Evolutionary conservation across 1,140 invertebrate genomes (phyloP), one percentile per base, ranked within the genome.

Genomic region (Zeugodacus cucurbitae): DNA sequence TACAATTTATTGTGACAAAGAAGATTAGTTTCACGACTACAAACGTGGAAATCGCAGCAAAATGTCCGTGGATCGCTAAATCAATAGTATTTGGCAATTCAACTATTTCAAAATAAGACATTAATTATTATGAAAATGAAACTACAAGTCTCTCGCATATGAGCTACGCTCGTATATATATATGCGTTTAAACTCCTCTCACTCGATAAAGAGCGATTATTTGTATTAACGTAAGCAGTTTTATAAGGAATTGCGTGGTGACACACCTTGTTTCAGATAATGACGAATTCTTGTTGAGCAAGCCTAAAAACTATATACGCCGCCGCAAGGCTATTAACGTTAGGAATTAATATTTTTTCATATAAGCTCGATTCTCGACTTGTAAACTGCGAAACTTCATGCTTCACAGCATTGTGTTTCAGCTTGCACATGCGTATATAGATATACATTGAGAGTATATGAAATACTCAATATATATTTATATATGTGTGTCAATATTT

Each of bases 181-280:
- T 54, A 48, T 54, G 74, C 44, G 34, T 29, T 32, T 17, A 26
- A 29, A 34, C 22, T 2, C 22, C 7, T 8, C 3, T 54, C 1
- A 22, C 41, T 41, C 32, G 22, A 20, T 41, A 44, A 74, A 34
- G 14, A 54, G 48, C 20, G 48, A 67, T 34, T 67, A 5, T 67
- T 32, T 32, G 26, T 67, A 14, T 41, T 26, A 37, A 29, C n/a
- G 74, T 82, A 34, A 82, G 41, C 37, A 34, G 5, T 4, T 82
- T 82, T 82, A 82, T 48, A 48, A 3, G 44, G 74, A 54, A 82
- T 82, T 82, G 74, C 74, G n/a, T 82, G 41, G 37, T 82, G 74
- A 82, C 74, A 82, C 74, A 82, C 74, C 74, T 82, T 29, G 44
- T 48, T 48, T 48, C 37, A 48, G 74, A 48, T 48, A 48, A 54